A percentile compares a stretch with the other conserved stretches of the same genome.
phyloP scores from a whole-genome alignment of 2,888 invertebrate genomes.

The Physocephala rufipes region DNA sequence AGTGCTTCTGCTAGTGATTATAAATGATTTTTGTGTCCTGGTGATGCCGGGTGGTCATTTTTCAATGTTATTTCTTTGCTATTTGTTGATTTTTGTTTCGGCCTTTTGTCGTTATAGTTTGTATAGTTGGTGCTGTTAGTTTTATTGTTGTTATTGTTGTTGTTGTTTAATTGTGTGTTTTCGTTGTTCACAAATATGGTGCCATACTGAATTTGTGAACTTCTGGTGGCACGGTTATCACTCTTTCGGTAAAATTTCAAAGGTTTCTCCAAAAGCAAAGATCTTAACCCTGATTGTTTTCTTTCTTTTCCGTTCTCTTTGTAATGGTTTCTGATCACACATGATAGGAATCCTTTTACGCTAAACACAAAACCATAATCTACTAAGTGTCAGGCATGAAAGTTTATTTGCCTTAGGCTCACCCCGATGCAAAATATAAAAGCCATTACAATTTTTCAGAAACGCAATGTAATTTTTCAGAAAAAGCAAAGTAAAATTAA shows the following conservation, averaged over 20 bases:
- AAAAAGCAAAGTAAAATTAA: no score
- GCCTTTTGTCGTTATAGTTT: no score
- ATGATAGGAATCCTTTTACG: neutral
- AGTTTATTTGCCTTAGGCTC: no score
- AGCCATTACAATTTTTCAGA: no score
- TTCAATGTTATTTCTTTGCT: conserved; percentile 16
- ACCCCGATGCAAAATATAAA: no score
- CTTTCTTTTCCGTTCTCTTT: neutral
- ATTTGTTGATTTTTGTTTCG: no score
- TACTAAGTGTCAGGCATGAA: no score
- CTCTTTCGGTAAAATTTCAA: conserved; percentile 12
- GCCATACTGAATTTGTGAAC: neutral
- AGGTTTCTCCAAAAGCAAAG: conserved; percentile 1
- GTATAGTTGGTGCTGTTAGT: neutral
- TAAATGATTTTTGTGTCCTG: conserved; percentile 31
- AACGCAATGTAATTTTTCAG: no score
- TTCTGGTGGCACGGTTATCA: neutral
- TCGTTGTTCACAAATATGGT: conserved; percentile 11
- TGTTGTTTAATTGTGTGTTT: no score
- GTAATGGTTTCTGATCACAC: conserved; percentile 12
- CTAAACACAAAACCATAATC: no score
- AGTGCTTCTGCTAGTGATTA: conserved; percentile 1
- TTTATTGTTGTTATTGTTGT: neutral
- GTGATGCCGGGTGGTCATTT: conserved; percentile 35
- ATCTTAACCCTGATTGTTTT: neutral